Conservation (phyloP, 2,888 invertebrate genomes). For the Cerceris ruficornis region DNA sequence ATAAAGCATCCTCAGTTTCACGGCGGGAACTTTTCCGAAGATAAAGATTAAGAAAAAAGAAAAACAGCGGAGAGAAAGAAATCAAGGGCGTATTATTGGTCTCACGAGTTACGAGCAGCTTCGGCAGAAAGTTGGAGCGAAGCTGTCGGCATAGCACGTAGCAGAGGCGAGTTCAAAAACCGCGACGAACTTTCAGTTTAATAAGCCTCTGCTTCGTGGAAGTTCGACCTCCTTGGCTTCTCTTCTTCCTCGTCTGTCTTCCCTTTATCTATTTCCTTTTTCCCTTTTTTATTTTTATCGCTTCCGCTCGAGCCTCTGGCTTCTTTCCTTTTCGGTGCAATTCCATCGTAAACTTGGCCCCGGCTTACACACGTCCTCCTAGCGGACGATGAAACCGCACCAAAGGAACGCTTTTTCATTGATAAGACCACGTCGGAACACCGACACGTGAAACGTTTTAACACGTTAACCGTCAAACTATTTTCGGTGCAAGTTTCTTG, state of each 20-base stretch:
- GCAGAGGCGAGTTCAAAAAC: conserved; percentile 58
- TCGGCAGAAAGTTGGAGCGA: conserved; percentile 41
- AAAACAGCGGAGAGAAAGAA: background rate
- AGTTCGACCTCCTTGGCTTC: conserved; percentile 40
- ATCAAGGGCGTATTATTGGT: conserved; percentile 40
- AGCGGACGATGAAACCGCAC: background rate
- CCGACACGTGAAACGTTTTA: conserved; percentile 2
- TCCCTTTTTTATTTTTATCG: conserved; percentile 18
- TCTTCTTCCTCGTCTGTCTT: conserved; percentile 23
- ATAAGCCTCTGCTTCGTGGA: conserved; percentile 63
- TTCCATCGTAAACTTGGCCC: conserved; percentile 39
- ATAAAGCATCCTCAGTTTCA: too few relatives aligned
- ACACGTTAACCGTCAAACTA: background rate
- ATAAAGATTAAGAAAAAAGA: too few relatives aligned
- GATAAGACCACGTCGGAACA: background rate
- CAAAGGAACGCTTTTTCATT: conserved; percentile 8
- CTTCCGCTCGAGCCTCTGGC: conserved; percentile 3
- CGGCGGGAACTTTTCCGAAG: too few relatives aligned
- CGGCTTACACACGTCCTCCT: background rate
- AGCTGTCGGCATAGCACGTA: conserved; percentile 42
- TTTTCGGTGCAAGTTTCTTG: background rate
- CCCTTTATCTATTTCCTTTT: conserved; percentile 14
- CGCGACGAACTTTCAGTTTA: conserved; percentile 66
- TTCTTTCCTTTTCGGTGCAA: conserved; percentile 37
- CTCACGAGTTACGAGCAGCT: conserved; percentile 45